phyloP scores from a whole-genome alignment of 2,888 invertebrate species.

The Slavum lentiscoides region DNA sequence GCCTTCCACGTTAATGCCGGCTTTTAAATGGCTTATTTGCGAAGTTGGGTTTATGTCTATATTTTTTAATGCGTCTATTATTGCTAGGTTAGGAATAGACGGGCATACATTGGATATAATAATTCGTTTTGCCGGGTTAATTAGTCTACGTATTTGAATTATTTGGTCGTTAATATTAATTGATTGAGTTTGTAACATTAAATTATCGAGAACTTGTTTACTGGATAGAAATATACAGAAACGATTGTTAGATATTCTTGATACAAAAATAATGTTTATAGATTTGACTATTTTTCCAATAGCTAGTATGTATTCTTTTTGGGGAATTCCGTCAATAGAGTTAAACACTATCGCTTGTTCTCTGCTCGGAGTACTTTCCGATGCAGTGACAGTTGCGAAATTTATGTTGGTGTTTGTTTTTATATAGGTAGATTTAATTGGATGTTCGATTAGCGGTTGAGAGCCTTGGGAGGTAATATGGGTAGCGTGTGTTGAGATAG shows the following conservation, averaged over 20 bases:
- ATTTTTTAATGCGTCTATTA: too few relatives aligned
- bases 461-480: too few relatives aligned
- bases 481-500: too few relatives aligned
- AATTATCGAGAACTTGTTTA: neutral
- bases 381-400: neutral
- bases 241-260: neutral
- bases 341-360: conserved; percentile 1
- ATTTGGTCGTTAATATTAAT: neutral
- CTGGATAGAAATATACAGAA: neutral
- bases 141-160: neutral
- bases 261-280: neutral
- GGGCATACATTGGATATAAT: neutral
- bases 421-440: too few relatives aligned
- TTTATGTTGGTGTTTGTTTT: neutral
- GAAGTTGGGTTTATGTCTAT: too few relatives aligned
- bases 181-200: neutral
- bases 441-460: too few relatives aligned
- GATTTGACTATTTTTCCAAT: neutral
- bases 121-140: neutral
- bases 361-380: neutral
- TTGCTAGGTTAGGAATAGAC: neutral
- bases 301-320: neutral
- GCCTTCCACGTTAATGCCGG: neutral
- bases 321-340: neutral
- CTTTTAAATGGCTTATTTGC: neutral